Conservation (phyloP, 1,140 invertebrate species). For the Phthorimaea operculella region DNA sequence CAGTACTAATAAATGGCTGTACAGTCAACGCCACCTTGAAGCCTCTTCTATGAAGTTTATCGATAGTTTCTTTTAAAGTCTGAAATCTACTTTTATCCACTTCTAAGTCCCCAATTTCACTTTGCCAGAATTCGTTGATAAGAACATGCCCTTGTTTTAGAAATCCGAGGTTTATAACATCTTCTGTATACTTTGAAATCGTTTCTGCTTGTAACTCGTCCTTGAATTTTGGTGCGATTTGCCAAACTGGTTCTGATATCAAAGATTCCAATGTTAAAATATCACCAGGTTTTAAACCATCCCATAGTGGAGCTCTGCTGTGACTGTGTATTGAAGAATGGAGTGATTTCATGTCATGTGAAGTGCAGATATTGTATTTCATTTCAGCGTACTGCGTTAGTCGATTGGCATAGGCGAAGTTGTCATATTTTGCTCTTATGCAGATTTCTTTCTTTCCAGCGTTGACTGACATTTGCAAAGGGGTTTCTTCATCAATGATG, state of each 20-base stretch:
- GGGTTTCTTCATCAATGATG: constrained; percentile 79
- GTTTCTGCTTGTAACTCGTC: constrained; percentile 73
- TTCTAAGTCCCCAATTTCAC: constrained; percentile 80
- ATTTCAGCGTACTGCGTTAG: constrained; percentile 74
- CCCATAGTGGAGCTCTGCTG: constrained; percentile 80
- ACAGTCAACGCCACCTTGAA: constrained; percentile 87
- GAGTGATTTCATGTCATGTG: constrained; percentile 79
- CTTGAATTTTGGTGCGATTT: constrained; percentile 76
- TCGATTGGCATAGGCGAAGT: constrained; percentile 80
- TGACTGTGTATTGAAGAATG: constrained; percentile 73
- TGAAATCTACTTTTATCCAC: constrained; percentile 79
- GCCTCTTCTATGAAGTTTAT: constrained; percentile 83
- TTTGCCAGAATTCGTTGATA: constrained; percentile 87
- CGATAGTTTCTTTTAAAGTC: constrained; percentile 80
- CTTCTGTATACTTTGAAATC: constrained; percentile 84
- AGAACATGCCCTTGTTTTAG: constrained; percentile 83
- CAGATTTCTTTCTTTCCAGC: constrained; percentile 73
- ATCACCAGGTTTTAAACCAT: constrained; percentile 81
- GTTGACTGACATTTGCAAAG: constrained; percentile 82
- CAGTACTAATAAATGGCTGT: constrained; percentile 88
- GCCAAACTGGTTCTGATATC: constrained; percentile 85
- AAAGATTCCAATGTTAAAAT: constrained; percentile 78
- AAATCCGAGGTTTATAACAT: constrained; percentile 79
- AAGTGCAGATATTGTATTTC: constrained; percentile 88
- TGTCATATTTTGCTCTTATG: constrained; percentile 78